Conservation (phyloP, 2,888 invertebrate genomes). For the Drosophila longiperda region DNA sequence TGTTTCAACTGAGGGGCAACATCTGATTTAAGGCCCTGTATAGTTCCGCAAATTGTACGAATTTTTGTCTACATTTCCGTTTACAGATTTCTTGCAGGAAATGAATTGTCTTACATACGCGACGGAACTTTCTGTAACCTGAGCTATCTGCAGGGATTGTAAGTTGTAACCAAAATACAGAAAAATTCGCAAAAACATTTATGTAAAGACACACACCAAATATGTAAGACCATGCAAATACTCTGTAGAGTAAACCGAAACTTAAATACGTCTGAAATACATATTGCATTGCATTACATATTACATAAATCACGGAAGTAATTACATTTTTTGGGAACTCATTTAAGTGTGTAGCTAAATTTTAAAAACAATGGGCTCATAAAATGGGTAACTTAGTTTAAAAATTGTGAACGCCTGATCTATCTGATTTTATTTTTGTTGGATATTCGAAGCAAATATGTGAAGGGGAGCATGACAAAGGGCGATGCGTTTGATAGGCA, state of each 20-base stretch:
- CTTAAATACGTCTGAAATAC: not conserved
- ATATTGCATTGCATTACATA: not conserved
- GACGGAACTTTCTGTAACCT: slow-evolving; percentile 86
- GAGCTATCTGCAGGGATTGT: slow-evolving; percentile 84
- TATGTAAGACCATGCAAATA: slow-evolving; percentile 12
- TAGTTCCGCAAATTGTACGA: slow-evolving; percentile 11
- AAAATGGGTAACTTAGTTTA: not conserved
- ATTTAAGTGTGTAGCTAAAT: not conserved
- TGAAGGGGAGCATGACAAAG: not conserved
- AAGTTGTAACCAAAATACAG: slow-evolving; percentile 57
- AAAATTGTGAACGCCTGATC: not conserved
- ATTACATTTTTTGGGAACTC: not conserved
- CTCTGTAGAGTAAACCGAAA: slow-evolving; percentile 7
- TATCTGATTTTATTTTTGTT: not conserved
- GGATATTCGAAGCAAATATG: slow-evolving; percentile 18
- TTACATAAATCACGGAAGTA: not conserved
- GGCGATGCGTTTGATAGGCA: slow-evolving; percentile 27
- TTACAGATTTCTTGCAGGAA: slow-evolving; percentile 86
- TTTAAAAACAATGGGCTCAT: not conserved
- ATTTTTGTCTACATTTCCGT: slow-evolving; percentile 16
- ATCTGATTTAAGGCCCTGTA: slow-evolving; percentile 4
- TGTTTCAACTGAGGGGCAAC: not conserved
- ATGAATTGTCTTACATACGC: slow-evolving; percentile 84
- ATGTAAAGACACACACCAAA: not conserved
- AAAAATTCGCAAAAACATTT: not conserved